phyloP scores from a whole-genome alignment of 2,888 invertebrate species.

The Amphipyra tragopoginis region DNA sequence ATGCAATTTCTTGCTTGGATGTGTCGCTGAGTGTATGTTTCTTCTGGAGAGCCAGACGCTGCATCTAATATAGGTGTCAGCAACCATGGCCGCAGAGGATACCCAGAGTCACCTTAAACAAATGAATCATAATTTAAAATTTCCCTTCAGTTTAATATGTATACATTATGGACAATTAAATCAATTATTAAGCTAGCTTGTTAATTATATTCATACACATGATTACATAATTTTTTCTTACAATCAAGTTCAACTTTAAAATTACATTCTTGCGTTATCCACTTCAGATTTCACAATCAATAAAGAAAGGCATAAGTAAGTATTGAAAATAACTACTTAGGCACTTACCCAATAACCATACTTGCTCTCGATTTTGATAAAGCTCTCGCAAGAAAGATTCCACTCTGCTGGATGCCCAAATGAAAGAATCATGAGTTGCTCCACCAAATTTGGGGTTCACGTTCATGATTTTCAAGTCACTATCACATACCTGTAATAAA shows the following conservation, averaged over 20 bases:
- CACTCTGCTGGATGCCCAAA: constrained; percentile 40
- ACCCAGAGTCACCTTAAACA: constrained; percentile 51
- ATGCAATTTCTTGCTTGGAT: constrained; percentile 47
- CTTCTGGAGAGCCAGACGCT: constrained; percentile 46
- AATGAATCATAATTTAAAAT: background rate
- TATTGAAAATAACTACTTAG: too few species aligned
- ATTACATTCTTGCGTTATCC: too few species aligned
- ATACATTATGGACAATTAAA: too few species aligned
- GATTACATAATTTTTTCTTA: too few species aligned
- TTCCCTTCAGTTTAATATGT: too few species aligned
- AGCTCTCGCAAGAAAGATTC: constrained; percentile 35
- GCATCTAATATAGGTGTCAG: constrained; percentile 56
- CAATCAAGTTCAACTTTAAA: too few species aligned
- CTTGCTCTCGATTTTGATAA: constrained; percentile 42
- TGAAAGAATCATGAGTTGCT: constrained; percentile 44
- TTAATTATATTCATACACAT: too few species aligned
- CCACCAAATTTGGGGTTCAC: constrained; percentile 37
- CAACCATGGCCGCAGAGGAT: constrained; percentile 50
- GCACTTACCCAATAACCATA: constrained; percentile 43
- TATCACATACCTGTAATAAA: constrained; percentile 2
- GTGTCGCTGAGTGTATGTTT: constrained; percentile 45
- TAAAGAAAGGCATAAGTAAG: too few species aligned
- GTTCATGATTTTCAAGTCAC: constrained; percentile 11
- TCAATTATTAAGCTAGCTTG: too few species aligned
- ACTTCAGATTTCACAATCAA: too few species aligned